These are phyloP conservation scores for Acanthisitta chloris DNA, from an alignment of 2,113 vertebrate species.

Conservation along the genomic window DNA sequence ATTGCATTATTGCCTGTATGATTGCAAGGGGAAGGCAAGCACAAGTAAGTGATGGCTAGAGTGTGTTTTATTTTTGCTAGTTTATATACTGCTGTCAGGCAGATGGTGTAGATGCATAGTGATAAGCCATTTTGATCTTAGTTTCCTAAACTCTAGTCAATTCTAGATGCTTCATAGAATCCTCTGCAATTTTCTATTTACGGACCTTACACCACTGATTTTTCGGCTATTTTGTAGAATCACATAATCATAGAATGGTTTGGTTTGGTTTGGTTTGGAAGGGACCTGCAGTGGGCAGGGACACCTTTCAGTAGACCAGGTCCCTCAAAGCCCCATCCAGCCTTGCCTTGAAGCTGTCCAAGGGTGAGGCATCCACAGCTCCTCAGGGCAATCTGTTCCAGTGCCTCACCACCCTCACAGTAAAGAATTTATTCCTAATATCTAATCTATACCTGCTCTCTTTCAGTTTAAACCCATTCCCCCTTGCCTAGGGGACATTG, in stretches of 20 bases:
- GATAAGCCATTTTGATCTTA: neutral
- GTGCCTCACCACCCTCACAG: neutral
- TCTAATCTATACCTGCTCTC: neutral
- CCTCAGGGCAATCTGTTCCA: neutral
- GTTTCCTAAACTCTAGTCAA: neutral
- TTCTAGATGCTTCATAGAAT: neutral
- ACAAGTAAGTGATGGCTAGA: neutral
- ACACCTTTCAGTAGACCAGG: neutral
- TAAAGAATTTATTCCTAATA: neutral
- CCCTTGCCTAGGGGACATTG: neutral
- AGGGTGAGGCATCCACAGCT: neutral
- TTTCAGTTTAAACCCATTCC: neutral
- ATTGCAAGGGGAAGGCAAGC: neutral
- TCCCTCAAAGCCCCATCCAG: neutral
- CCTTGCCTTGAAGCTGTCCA: neutral
- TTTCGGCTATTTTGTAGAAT: neutral
- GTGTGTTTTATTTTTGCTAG: fast-evolving
- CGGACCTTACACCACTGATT: neutral
- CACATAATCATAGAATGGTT: neutral
- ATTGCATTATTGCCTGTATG: neutral
- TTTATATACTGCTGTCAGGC: neutral
- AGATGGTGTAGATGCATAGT: neutral
- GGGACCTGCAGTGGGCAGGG: neutral
- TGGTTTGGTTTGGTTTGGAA: neutral
- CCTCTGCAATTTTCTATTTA: neutral